These are phyloP conservation scores for Propithecus coquereli DNA, from an alignment of 2,113 vertebrate genomes.

Conservation along the genomic window DNA sequence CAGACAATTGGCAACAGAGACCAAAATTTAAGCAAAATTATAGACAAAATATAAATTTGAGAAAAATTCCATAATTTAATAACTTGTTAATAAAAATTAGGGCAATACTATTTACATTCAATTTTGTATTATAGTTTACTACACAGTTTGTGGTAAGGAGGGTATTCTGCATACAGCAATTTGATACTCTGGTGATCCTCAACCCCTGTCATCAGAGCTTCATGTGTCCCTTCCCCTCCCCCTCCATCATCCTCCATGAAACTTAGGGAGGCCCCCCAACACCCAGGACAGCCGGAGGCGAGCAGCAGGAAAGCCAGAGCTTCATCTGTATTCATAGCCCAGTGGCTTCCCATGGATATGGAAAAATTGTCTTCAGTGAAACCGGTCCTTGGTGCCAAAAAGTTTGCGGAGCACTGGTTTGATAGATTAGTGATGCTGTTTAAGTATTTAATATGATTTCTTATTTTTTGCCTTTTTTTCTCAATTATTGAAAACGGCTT, in stretches of 20 bases:
- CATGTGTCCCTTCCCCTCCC: no score
- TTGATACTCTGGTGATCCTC: not conserved
- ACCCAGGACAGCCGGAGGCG: no score
- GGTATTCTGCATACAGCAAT: not conserved
- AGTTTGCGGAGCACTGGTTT: no score
- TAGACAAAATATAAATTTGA: not conserved
- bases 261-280: no score
- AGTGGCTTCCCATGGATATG: no score
- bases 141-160: not conserved
- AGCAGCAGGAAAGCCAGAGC: no score
- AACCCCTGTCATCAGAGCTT: no score
- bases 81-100: not conserved
- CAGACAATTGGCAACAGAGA: not conserved
- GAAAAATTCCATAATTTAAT: not conserved
- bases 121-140: not conserved
- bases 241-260: no score
- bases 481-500: not conserved
- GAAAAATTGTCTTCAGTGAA: no score
- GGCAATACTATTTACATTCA: not conserved
- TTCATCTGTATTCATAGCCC: no score
- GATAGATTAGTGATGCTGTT: not conserved
- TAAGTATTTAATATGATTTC: not conserved
- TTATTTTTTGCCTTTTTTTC: not conserved
- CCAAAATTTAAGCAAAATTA: not conserved
- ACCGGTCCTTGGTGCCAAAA: no score